Conservation (phyloP, 2,113 vertebrate species). For the Tauraco erythrolophus region DNA sequence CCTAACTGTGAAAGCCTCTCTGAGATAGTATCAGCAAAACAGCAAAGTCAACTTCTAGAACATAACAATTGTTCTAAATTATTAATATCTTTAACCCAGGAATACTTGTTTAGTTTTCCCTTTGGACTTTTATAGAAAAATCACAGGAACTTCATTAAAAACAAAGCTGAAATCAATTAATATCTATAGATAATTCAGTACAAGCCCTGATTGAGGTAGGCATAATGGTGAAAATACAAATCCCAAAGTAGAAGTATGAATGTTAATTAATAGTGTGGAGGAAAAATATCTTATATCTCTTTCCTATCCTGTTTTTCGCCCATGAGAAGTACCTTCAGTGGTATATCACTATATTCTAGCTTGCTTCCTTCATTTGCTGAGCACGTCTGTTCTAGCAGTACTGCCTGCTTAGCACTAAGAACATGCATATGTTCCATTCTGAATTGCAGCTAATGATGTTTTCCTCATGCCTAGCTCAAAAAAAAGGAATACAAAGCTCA, state of each 20-base stretch:
- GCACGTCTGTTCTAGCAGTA: neutral
- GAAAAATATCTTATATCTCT: neutral
- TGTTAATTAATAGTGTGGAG: neutral
- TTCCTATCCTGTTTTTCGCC: neutral
- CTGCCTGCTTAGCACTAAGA: neutral
- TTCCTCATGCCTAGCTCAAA: neutral
- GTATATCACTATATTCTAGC: neutral
- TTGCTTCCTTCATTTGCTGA: neutral
- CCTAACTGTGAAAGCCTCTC: neutral
- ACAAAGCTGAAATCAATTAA: neutral
- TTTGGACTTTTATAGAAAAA: neutral
- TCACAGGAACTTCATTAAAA: neutral
- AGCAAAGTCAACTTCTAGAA: neutral
- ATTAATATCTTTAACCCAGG: neutral
- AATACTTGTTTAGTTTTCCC: neutral
- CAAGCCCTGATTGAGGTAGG: neutral
- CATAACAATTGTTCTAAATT: neutral
- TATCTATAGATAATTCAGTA: neutral
- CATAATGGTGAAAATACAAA: neutral
- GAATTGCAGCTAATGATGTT: neutral
- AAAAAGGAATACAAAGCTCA: neutral
- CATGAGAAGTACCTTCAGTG: neutral
- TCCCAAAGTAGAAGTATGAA: neutral
- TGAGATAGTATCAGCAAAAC: neutral
- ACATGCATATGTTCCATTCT: neutral